These are phyloP conservation scores for Drosophila paranaensis DNA, from an alignment of 2,888 invertebrate species.

Conservation along the genomic window DNA sequence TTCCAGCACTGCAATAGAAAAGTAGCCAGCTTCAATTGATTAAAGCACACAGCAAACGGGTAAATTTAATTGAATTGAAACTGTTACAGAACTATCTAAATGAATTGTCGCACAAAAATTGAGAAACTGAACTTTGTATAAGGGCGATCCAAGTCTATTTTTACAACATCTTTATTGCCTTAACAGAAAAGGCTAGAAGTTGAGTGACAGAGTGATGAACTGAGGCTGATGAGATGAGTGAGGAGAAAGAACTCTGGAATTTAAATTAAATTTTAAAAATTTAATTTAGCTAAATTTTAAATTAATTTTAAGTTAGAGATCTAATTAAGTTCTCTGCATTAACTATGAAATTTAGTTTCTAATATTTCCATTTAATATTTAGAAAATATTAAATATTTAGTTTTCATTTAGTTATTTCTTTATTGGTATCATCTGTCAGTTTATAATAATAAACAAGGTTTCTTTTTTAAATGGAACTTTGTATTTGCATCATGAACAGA, in stretches of 20 bases:
- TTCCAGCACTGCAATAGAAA: slow-evolving; percentile 24
- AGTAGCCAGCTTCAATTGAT: slow-evolving; percentile 41
- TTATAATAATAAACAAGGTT: too few relatives aligned
- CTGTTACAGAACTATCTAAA: slow-evolving; percentile 29
- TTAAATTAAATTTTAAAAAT: background rate
- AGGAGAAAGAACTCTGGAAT: background rate
- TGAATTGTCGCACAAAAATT: background rate
- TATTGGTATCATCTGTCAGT: too few relatives aligned
- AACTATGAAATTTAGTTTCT: too few relatives aligned
- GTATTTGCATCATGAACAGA: background rate
- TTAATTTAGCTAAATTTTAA: background rate
- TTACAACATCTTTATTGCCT: background rate
- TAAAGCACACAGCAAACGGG: slow-evolving; percentile 22
- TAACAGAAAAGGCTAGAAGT: background rate
- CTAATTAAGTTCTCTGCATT: too few relatives aligned
- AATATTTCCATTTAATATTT: too few relatives aligned
- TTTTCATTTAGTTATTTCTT: too few relatives aligned
- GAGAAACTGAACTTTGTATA: background rate
- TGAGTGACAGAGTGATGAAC: background rate
- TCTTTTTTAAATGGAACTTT: too few relatives aligned
- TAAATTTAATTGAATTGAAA: slow-evolving; percentile 53
- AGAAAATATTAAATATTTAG: too few relatives aligned
- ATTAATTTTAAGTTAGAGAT: background rate
- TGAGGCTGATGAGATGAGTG: background rate
- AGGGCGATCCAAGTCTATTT: background rate